phyloP scores from a whole-genome alignment of 1,140 invertebrate genomes.

The Leguminivora glycinivorella region DNA sequence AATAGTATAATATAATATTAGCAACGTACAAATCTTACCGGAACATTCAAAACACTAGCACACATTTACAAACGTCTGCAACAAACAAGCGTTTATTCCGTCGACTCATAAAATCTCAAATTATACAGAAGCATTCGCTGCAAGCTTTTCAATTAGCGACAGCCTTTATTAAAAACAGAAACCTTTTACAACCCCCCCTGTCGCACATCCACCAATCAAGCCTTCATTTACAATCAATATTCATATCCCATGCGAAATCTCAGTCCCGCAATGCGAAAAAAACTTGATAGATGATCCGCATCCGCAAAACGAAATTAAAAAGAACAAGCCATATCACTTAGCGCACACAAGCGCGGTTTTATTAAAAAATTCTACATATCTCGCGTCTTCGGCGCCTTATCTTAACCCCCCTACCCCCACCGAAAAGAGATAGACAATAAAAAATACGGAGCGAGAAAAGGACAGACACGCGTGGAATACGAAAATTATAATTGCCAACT shows the following conservation, averaged over 20 bases:
- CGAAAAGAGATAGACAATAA: slow-evolving; percentile 59
- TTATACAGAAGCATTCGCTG: slow-evolving; percentile 10
- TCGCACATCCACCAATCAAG: slow-evolving; percentile 72
- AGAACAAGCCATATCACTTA: slow-evolving; percentile 78
- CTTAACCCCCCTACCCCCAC: slow-evolving; percentile 54
- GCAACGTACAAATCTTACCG: too few relatives aligned
- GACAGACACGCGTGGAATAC: slow-evolving; percentile 58
- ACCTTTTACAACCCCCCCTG: slow-evolving; percentile 46
- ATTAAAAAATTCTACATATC: slow-evolving; percentile 79
- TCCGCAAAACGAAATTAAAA: slow-evolving; percentile 74
- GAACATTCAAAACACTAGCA: neutral
- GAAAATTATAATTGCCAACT: slow-evolving; percentile 78
- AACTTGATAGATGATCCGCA: slow-evolving; percentile 67
- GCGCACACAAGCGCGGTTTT: slow-evolving; percentile 73
- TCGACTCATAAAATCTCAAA: slow-evolving; percentile 8
- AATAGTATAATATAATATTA: too few relatives aligned
- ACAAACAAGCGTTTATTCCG: slow-evolving; percentile 8
- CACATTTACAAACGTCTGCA: slow-evolving; percentile 7
- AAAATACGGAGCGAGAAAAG: slow-evolving; percentile 62
- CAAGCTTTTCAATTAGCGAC: slow-evolving; percentile 16
- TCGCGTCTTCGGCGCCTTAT: slow-evolving; percentile 67
- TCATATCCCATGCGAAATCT: slow-evolving; percentile 76
- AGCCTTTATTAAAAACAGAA: slow-evolving; percentile 36
- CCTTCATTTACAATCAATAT: slow-evolving; percentile 77
- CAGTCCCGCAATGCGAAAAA: slow-evolving; percentile 52